Base-by-base conservation (phyloP, 1,140 invertebrate genomes). In the Babylonia areolata region DNA sequence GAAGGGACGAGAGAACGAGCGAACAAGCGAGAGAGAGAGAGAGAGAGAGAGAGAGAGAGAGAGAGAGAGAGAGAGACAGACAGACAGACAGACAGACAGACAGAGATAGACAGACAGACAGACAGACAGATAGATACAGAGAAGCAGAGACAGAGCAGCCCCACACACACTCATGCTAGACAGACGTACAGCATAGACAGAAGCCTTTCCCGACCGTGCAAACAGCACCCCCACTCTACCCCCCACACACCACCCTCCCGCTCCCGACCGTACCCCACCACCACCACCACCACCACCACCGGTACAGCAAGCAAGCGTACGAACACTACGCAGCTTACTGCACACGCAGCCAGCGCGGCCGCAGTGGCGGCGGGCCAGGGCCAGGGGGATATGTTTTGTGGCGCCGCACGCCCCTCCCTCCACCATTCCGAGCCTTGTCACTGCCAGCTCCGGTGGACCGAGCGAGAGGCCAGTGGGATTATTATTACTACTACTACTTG, bases 11-110 rank as follows among this genome's bases (percentile, higher is more conserved):
- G 11, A 12, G 31, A 75, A 9, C 6, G 11, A 35, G 11, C 6
- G 33, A 37, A 15, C 3, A 35, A 75, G 58, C 9, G 20, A 23
- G 20, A 64, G 17, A 64, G 58, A 64, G 58, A 23, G 58, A 64
- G 58, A 73, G n/a, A 73, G 31, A 73, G n/a, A 73, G 31, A 73
- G 33, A 73, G 31, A 73, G 33, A 73, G 31, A 73, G n/a, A 73
- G 31, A 73, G 33, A 35, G n/a, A 73, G 6, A 73, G n/a, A 73
- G n/a, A 73, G 31, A 73, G 33, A 73, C 28, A 35, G 3, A 73
- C 28, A 73, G n/a, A 73, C 28, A 73, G n/a, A 73, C 28, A 11
- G 9, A 73, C 28, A 73, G 33, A 73, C 3, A 73, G 69, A 73
- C 28, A 33, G 31, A 73, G 69, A 73, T 17, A 35, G n/a, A n/a